phyloP scores from a whole-genome alignment of 2,113 vertebrate species.

The Tragelaphus imberbis region DNA sequence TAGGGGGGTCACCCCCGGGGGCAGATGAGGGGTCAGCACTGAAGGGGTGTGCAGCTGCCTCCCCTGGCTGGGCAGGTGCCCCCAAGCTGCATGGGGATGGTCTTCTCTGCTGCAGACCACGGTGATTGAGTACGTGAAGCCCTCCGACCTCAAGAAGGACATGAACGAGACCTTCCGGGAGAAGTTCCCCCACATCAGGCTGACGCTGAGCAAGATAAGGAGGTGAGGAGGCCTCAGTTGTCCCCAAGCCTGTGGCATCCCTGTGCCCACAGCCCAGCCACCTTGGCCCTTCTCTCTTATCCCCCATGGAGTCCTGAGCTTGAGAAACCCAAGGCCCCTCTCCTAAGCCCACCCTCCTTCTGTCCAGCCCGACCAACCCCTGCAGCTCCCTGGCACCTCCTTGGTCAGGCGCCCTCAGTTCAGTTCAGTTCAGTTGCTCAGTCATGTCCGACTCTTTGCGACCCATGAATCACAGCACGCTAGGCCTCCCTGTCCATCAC shows the following conservation, averaged over 20 bases:
- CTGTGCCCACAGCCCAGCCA: background rate
- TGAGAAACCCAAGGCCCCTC: background rate
- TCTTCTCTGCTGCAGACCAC: conserved; percentile 87
- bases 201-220: conserved; percentile 97
- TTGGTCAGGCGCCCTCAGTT: background rate
- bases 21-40: background rate
- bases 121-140: conserved; percentile 98
- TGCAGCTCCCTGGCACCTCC: background rate
- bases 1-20: conserved; percentile 68
- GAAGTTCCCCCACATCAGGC: conserved; percentile 95
- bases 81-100: conserved; percentile 56
- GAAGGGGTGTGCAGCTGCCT: background rate
- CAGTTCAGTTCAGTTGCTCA: background rate
- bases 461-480: background rate
- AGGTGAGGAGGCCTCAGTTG: conserved; percentile 81
- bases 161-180: conserved; percentile 99
- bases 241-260: background rate
- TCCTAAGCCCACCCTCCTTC: background rate
- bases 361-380: rapidly evolving
- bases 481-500: background rate
- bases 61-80: background rate
- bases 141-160: conserved; percentile 97
- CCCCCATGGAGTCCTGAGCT: background rate
- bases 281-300: background rate
- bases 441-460: background rate